Evolutionary conservation across 2,797 vertebrate genomes (phyloP).

Genomic region (Tokudaia muenninki): DNA sequence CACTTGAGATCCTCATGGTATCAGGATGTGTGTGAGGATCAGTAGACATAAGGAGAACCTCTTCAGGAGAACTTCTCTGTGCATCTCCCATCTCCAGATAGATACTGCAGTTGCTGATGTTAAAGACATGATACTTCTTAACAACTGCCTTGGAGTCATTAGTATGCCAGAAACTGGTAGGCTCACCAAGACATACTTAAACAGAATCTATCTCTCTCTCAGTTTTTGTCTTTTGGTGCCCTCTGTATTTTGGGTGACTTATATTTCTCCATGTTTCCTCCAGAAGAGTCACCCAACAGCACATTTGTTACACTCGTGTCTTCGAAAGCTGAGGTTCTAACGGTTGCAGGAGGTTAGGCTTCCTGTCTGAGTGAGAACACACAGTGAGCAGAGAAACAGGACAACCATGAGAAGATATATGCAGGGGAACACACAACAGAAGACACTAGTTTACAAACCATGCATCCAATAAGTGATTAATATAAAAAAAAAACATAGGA

Average conservation of each 20-base stretch:
- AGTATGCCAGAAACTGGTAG: neutral
- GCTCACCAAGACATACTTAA: neutral
- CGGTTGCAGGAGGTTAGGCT: neutral
- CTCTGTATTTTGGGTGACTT: neutral
- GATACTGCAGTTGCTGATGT: neutral
- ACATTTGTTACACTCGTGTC: neutral
- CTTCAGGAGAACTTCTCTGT: neutral
- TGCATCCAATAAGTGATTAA: neutral
- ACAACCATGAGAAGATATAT: neutral
- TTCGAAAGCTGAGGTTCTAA: neutral
- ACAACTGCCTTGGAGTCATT: neutral
- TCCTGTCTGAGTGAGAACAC: constrained; percentile 20
- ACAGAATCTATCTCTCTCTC: neutral
- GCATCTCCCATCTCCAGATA: neutral
- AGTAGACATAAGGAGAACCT: neutral
- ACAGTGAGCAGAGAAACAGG: constrained; percentile 7
- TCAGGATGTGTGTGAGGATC: neutral
- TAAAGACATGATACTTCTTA: neutral
- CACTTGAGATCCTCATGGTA: neutral
- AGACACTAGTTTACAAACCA: neutral
- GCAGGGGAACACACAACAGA: neutral
- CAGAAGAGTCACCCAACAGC: neutral
- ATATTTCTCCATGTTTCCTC: neutral
- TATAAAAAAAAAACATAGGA: neutral
- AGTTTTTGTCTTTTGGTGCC: neutral